phyloP scores from a whole-genome alignment of 2,113 vertebrate species.

The Hippoglossus stenolepis region DNA sequence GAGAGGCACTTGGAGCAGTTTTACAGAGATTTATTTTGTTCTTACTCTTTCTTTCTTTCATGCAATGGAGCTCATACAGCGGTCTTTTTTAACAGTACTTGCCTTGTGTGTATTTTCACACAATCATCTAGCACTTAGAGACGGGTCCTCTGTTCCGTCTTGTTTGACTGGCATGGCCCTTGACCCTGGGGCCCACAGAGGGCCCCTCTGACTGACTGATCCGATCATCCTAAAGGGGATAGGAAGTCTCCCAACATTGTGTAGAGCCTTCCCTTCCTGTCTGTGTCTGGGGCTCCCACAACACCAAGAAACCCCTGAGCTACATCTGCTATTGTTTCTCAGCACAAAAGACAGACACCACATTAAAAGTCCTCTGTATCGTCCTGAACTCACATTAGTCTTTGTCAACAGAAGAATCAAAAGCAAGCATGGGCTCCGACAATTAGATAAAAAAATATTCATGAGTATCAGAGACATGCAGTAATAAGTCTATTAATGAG shows the following conservation, averaged over 20 bases:
- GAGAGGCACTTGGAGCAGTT: conserved; percentile 50
- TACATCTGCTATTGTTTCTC: conserved; percentile 75
- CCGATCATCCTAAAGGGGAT: conserved; percentile 62
- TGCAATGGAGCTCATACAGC: conserved; percentile 32
- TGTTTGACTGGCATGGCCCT: conserved; percentile 76
- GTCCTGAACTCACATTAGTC: conserved; percentile 79
- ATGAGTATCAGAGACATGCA: conserved; percentile 53
- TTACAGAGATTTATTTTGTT: conserved; percentile 40
- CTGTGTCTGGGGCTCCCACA: conserved; percentile 65
- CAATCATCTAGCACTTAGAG: conserved; percentile 44
- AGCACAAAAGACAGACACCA: conserved; percentile 79
- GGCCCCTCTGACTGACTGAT: conserved; percentile 71
- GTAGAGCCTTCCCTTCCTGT: conserved; percentile 59
- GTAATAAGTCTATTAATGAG: conserved; percentile 49
- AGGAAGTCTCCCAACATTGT: conserved; percentile 65
- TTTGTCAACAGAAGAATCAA: conserved; percentile 76
- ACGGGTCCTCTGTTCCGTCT: conserved; percentile 63
- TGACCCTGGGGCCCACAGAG: conserved; percentile 60
- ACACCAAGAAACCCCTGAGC: conserved; percentile 72
- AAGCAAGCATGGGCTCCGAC: conserved; percentile 49
- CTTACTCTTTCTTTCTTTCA: conserved; percentile 31
- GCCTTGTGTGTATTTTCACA: conserved; percentile 20
- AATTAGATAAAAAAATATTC: conserved; percentile 73
- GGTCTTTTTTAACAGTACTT: conserved; percentile 22
- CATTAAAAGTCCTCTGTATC: conserved; percentile 76